Evolutionary conservation across 2,888 invertebrate genomes (phyloP), one percentile per base, ranked within the genome.

Genomic region (Lepas anatifera): DNA sequence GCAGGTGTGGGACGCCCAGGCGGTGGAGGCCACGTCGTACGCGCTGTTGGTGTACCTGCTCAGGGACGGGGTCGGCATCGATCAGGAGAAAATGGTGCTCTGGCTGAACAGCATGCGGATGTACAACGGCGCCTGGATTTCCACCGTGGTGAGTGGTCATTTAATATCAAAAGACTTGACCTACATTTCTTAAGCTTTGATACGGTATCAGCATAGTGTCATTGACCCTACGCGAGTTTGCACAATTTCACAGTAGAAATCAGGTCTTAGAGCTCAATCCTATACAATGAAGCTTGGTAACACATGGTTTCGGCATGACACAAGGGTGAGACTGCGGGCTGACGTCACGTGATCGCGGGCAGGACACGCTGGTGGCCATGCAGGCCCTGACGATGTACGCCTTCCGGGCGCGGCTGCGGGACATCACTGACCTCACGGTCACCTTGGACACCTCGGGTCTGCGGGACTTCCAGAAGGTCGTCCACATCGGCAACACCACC

Each of bases 311-410:
- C n/a, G n/a, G n/a, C n/a, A n/a, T n/a, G n/a, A n/a, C n/a, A n/a
- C n/a, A n/a, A n/a, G n/a, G n/a, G n/a, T n/a, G n/a, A n/a, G n/a
- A n/a, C n/a, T n/a, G n/a, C n/a, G n/a, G n/a, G n/a, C n/a, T n/a
- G n/a, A n/a, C n/a, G n/a, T n/a, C n/a, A n/a, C n/a, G n/a, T n/a
- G n/a, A n/a, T n/a, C n/a, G n/a, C n/a, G n/a, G n/a, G n/a, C 71
- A 79, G 78, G 82, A 82, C 73, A 80, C 81, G 8, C 75, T 81
- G 58, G 75, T 78, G 37, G 81, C 81, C 11, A 77, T 81, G 78
- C 79, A 81, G 74, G 81, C 82, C 0, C 76, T 82, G 73, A 79
- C 78, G 10, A 75, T 76, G 66, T 78, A 77, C 71, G 77, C 78
- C 0, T 77, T 77, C 72, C 71, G 76, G 32, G 76, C 77, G 8